phyloP scores from a whole-genome alignment of 2,888 invertebrate species.

The Drepana falcataria region DNA sequence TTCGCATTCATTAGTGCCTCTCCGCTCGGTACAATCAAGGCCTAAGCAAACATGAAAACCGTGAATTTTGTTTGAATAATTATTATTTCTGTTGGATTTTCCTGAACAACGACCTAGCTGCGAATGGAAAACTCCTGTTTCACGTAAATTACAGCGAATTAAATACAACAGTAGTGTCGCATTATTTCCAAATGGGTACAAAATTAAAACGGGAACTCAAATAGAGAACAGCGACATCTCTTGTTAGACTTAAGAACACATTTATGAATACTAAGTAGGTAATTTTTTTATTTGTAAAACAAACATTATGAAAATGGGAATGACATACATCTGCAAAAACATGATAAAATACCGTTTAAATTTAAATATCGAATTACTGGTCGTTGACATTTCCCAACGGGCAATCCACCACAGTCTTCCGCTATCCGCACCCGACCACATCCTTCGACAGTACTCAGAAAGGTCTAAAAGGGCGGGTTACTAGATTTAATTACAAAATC shows the following conservation, averaged over 20 bases:
- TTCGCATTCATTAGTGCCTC: slow-evolving; percentile 33
- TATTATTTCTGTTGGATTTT: slow-evolving; percentile 54
- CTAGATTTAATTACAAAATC: neutral
- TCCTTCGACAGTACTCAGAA: neutral
- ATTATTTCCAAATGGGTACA: neutral
- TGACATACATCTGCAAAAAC: neutral
- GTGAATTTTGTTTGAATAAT: slow-evolving; percentile 56
- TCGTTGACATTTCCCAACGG: neutral
- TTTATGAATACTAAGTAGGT: neutral
- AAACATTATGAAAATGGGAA: too few relatives aligned
- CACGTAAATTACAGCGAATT: slow-evolving; percentile 34
- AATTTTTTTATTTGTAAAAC: too few relatives aligned
- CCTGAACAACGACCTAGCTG: slow-evolving; percentile 35
- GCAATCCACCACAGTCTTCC: neutral
- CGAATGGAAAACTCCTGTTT: slow-evolving; percentile 44
- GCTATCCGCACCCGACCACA: neutral
- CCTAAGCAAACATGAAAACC: slow-evolving; percentile 55
- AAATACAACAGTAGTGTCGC: slow-evolving; percentile 10
- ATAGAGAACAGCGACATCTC: neutral
- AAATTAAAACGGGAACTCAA: neutral
- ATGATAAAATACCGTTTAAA: neutral
- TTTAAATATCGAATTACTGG: neutral
- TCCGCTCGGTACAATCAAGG: slow-evolving; percentile 43
- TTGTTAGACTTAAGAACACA: neutral
- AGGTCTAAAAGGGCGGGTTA: neutral